Conservation (phyloP, 2,797 vertebrate species). For the Bovichtus diacanthus region DNA sequence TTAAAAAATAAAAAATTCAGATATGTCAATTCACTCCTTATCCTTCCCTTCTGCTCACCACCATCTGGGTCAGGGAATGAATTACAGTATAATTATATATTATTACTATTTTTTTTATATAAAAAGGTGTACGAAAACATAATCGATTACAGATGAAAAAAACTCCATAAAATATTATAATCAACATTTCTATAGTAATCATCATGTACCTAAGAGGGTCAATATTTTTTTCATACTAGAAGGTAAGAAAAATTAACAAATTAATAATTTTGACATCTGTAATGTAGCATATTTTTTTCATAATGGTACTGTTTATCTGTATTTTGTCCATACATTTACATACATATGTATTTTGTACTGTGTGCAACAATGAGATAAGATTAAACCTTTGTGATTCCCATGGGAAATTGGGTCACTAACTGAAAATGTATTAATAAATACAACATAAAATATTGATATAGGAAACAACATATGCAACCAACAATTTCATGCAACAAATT, state of each 20-base stretch:
- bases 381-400: slow-evolving; percentile 3
- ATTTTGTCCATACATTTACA: not conserved
- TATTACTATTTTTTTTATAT: too few species aligned
- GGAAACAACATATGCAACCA: slow-evolving; percentile 7
- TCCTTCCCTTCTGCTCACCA: not conserved
- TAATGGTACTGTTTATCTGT: not conserved
- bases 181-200: not conserved
- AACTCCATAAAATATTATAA: too few species aligned
- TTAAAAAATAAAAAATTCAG: not conserved
- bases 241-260: not conserved
- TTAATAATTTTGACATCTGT: not conserved
- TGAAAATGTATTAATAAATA: slow-evolving; percentile 19
- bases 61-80: not conserved
- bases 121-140: not conserved
- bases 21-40: not conserved
- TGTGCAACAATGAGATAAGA: slow-evolving; percentile 1
- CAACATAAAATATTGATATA: slow-evolving; percentile 4
- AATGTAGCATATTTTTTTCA: not conserved
- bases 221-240: not conserved
- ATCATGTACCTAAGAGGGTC: not conserved
- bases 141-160: too few species aligned
- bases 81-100: not conserved
- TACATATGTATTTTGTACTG: not conserved
- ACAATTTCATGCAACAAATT: slow-evolving; percentile 13
- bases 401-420: slow-evolving; percentile 11